Evolutionary conservation across 2,888 invertebrate species (phyloP).

Genomic region (Drosophila atripex): DNA sequence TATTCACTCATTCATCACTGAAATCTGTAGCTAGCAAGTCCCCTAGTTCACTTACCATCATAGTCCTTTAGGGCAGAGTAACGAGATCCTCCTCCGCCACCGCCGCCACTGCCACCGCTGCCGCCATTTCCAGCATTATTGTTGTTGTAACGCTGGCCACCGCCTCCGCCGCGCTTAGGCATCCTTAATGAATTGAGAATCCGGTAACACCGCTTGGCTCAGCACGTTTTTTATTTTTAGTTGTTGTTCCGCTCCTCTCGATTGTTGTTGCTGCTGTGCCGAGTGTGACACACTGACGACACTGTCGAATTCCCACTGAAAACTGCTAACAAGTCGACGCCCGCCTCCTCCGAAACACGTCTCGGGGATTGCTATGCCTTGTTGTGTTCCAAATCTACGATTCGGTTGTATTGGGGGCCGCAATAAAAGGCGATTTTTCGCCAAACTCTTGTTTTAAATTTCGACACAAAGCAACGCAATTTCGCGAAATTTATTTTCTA

Average conservation of each 20-base stretch:
- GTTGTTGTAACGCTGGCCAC: constrained; percentile 69
- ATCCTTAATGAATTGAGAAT: constrained; percentile 32
- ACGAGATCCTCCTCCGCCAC: constrained; percentile 71
- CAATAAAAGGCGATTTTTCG: not conserved
- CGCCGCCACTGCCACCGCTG: constrained; percentile 34
- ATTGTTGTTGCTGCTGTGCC: not conserved
- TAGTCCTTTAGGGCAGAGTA: constrained; percentile 74
- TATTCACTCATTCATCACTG: not conserved
- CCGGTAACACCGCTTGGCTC: not conserved
- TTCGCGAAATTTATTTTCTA: constrained; percentile 45
- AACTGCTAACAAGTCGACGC: not conserved
- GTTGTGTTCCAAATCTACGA: not conserved
- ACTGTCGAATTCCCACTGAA: not conserved
- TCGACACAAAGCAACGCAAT: constrained; percentile 52
- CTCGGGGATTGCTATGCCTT: no score
- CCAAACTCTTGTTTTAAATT: not conserved
- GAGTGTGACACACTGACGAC: not conserved
- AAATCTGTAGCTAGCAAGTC: not conserved
- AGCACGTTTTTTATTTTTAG: constrained; percentile 2
- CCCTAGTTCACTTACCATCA: constrained; percentile 68
- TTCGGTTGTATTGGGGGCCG: not conserved
- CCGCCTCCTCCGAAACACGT: not conserved
- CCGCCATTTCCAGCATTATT: constrained; percentile 57
- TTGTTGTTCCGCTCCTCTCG: not conserved
- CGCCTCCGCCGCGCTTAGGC: constrained; percentile 72